Evolutionary conservation across 30 jellyfish, hydroid and myxozoan genomes (phyloP).

Genomic region (Hydractinia symbiolongicarpus): DNA sequence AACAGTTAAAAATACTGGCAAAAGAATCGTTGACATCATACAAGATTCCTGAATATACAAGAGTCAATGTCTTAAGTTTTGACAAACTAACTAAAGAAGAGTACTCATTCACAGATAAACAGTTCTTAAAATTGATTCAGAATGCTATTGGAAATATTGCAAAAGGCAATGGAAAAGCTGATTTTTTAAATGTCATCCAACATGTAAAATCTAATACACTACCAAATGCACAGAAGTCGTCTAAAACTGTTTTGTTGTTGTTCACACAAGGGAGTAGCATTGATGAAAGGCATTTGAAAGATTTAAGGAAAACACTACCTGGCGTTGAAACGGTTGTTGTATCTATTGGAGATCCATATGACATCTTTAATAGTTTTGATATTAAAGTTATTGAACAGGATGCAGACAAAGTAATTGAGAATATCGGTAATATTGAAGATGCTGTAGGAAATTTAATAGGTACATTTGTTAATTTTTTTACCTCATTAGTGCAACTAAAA

Average conservation of each 20-base stretch:
- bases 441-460: conserved; percentile 9
- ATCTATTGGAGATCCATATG: conserved; percentile 15
- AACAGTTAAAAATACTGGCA: conserved; percentile 32
- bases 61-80: conserved; percentile 18
- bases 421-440: conserved; percentile 6
- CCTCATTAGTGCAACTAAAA: too few relatives aligned
- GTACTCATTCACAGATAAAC: not conserved
- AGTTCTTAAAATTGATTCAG: not conserved
- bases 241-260: not conserved
- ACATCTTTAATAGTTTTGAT: not conserved
- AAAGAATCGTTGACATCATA: conserved; percentile 29
- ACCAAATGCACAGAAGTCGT: not conserved
- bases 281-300: not conserved
- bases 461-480: not conserved
- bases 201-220: not conserved
- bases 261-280: conserved; percentile 5
- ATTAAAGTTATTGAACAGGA: not conserved
- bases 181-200: not conserved
- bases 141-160: not conserved
- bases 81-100: not conserved
- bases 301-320: not conserved
- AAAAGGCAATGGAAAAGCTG: not conserved
- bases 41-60: conserved; percentile 38
- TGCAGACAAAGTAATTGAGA: not conserved
- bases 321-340: conserved; percentile 14